Evolutionary conservation across 1,140 invertebrate genomes (phyloP), one percentile per base, ranked within the genome.

Genomic region (Ptiloglossa arizonensis): DNA sequence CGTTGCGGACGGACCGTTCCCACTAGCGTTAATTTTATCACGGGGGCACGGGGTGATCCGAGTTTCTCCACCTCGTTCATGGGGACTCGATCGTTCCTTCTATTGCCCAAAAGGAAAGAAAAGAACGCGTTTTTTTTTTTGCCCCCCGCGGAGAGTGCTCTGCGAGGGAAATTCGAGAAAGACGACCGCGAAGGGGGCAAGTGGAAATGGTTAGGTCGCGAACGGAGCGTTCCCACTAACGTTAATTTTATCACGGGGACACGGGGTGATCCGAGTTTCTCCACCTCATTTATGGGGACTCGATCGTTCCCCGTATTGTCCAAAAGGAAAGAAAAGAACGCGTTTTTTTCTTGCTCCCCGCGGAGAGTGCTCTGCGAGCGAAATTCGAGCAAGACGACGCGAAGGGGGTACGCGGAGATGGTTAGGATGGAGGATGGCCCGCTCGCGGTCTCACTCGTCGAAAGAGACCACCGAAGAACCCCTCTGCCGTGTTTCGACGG

Each of bases 21-120:
- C 48, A 59, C 57, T 54, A n/a, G 66, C 24, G 54, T 69, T 60
- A 76, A 69, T 76, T 76, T 59, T 76, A 68, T 54, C 48, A 15
- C 38, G 1, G 22, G 1, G 22, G 35, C 15, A n/a, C 24, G 24
- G 11, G n/a, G 38, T 11, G 19, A 1, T 13, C 27, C 24, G 17
- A 9, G 3, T 50, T 50, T n/a, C 46, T 50, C 15, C 46, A 15
- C 46, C 5, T 50, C 5, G 17, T 46, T 46, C 44, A 35, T 6
- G 22, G 4, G 1, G 6, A 2, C 6, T 44, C n/a, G 13, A 67
- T 67, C n/a, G n/a, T n/a, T n/a, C n/a, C n/a, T n/a, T n/a, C n/a
- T n/a, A n/a, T n/a, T n/a, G n/a, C n/a, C n/a, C n/a, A n/a, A n/a
- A n/a, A n/a, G n/a, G n/a, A n/a, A n/a, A n/a, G n/a, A n/a, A n/a